Base-by-base conservation (phyloP, 2,888 invertebrate species). In the Nycteola revayana region DNA sequence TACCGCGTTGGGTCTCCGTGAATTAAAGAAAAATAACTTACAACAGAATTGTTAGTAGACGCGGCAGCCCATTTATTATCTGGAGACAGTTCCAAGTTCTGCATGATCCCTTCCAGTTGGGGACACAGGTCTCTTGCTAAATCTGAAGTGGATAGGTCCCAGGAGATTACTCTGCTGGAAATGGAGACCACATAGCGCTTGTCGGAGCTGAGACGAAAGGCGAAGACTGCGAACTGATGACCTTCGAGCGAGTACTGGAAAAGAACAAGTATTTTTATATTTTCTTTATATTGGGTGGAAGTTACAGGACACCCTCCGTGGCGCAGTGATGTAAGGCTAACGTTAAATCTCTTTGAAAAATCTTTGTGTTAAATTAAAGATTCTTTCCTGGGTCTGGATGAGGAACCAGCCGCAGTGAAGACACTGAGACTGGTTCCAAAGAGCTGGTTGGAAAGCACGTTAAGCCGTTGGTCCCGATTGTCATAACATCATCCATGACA, bases 1-100 rank as follows among this genome's bases (percentile, higher is more conserved):
- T n/a, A n/a, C n/a, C n/a, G n/a, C n/a, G n/a, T n/a, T n/a, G n/a
- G n/a, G n/a, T n/a, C n/a, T n/a, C n/a, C n/a, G n/a, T n/a, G n/a
- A n/a, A n/a, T n/a, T n/a, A n/a, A n/a, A n/a, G n/a, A 21, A 21
- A 21, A 5, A 21, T 5, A 21, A 54, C 66, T 66, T 53, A 92
- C 92, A 81, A 98, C 97, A 79, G 97, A 96, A 72, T 98, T 98
- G 69, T 98, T 99, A 4, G 98, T 98, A 64, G 94, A 97, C 0
- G 98, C 97, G 3, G 97, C 96, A 0, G 97, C 98, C 91, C 96
- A 98, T 75, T 98, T 96, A 72, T 99, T 98, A 72, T 98, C 98
- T 0, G 96, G 95, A 44, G 98, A 98, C 3, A 99, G 85, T 9
- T 95, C 95, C 49, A 99, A 79, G 57, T 95, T 95, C 78, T 97